A percentile compares a stretch with the other conserved stretches of the same genome.
phyloP scores from a whole-genome alignment of 2,888 invertebrate genomes.

The Catocala fraxini region DNA sequence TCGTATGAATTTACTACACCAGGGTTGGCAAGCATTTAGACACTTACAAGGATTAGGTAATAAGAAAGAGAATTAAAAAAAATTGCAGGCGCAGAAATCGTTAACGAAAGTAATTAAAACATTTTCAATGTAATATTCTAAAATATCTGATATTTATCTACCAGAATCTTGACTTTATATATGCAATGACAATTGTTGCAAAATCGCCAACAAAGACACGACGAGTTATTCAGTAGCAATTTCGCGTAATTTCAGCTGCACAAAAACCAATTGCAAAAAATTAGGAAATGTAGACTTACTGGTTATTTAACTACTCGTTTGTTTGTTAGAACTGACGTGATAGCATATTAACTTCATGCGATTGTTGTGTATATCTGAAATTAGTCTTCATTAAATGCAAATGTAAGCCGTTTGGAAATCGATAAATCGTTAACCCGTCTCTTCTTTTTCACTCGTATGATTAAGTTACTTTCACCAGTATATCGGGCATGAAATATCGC shows the following conservation, averaged over 20 bases:
- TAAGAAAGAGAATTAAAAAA: too few relatives aligned
- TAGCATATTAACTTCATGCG: constrained; percentile 14
- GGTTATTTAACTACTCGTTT: constrained; percentile 19
- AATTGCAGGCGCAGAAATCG: too few relatives aligned
- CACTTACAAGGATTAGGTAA: too few relatives aligned
- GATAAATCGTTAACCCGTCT: constrained; percentile 1
- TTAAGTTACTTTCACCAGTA: constrained; percentile 11
- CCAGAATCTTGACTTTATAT: too few relatives aligned
- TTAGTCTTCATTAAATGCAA: not conserved
- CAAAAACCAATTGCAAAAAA: constrained; percentile 20
- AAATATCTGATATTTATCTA: too few relatives aligned
- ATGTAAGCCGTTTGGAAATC: not conserved
- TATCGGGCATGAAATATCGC: constrained; percentile 7
- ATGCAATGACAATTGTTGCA: too few relatives aligned
- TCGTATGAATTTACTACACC: constrained; percentile 10
- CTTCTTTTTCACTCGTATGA: constrained; percentile 1
- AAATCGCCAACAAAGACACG: too few relatives aligned
- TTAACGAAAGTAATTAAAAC: too few relatives aligned
- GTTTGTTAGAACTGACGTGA: constrained; percentile 21
- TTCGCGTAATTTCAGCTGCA: not conserved
- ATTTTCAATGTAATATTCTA: too few relatives aligned
- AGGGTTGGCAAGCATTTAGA: not conserved
- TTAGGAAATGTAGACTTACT: constrained; percentile 18
- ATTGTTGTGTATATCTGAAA: constrained; percentile 13
- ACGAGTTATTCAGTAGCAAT: not conserved